Base-by-base conservation (phyloP, 2,888 invertebrate species). In the Galerucella nymphaeae region DNA sequence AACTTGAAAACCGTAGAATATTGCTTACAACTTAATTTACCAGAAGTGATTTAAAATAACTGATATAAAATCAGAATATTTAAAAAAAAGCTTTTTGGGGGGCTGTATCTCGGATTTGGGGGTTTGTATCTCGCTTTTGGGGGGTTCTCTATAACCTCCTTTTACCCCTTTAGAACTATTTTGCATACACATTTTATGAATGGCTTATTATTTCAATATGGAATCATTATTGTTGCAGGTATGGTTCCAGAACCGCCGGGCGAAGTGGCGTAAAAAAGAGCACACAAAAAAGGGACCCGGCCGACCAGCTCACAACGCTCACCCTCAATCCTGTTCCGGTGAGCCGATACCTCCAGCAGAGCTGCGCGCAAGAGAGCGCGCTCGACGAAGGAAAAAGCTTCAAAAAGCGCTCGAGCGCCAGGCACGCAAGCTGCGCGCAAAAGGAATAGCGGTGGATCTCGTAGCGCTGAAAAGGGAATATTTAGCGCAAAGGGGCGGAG, bases 221-320 rank as follows among this genome's bases (percentile, higher is more conserved):
- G 5, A 30, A 5, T 30, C 23, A 5, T 30, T 30, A 30, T 48
- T 76, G 80, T 87, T 87, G 16, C 91, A 99, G 98, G 99, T 99
- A 76, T 99, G 99, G 99, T 99, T 99, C 89, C 99, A 99, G 89
- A 99, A 99, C 89, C 92, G 99, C 48, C 90, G 99, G 75, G 99
- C 99, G 66, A 99, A 99, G 87, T 99, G 99, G 97, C 91, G 99
- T 76, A 99, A 99, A 90, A 97, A 97, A 88, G 99, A 99, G 87
- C 97, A 99, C 88, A 98, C 98, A 72, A 97, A 97, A 88, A 99
- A 98, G 86, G 98, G 98, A 18, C 98, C 98, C 0, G 98, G 99
- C 0, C 92, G 99, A 87, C 98, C 98, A 58, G 97, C 98, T 8
- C 98, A 98, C 89, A 98, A 98, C 88, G 97, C 98, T 6, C 98